Conservation (phyloP, 2,888 invertebrate species). For the Cenopis cana region DNA sequence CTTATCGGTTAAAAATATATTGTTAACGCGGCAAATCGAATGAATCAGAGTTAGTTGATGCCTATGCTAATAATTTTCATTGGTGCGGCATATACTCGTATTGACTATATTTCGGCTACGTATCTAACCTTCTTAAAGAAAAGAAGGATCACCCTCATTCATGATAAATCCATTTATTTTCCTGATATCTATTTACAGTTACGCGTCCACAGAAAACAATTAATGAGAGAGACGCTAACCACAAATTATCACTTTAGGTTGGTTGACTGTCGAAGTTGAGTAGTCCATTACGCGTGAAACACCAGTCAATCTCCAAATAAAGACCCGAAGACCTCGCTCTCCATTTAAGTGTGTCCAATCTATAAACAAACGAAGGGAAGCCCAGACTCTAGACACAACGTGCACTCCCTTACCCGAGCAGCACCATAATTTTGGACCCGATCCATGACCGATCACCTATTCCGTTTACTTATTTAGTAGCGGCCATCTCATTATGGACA, state of each 20-base stretch:
- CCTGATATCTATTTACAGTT: neutral
- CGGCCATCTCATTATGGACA: conserved; percentile 39
- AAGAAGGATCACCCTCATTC: neutral
- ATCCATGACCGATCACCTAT: conserved; percentile 41
- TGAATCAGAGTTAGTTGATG: no score
- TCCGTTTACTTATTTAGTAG: conserved; percentile 41
- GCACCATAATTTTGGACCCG: conserved; percentile 44
- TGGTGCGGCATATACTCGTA: no score
- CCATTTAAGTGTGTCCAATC: conserved; percentile 31
- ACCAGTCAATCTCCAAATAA: conserved; percentile 18
- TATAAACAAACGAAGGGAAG: conserved; percentile 38
- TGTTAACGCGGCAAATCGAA: no score
- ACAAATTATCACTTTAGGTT: conserved; percentile 1
- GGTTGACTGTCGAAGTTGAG: no score
- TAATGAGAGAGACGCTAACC: neutral
- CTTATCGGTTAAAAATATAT: no score
- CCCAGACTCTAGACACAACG: conserved; percentile 42
- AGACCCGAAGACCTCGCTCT: conserved; percentile 15
- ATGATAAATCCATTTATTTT: neutral
- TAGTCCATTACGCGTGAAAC: conserved; percentile 1
- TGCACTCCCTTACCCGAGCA: conserved; percentile 42
- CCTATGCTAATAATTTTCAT: no score
- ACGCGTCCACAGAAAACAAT: neutral
- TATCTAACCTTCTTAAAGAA: neutral
- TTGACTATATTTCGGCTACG: neutral